These are phyloP conservation scores for Leiothrix lutea DNA, from an alignment of 2,113 vertebrate species.

Conservation along the genomic window DNA sequence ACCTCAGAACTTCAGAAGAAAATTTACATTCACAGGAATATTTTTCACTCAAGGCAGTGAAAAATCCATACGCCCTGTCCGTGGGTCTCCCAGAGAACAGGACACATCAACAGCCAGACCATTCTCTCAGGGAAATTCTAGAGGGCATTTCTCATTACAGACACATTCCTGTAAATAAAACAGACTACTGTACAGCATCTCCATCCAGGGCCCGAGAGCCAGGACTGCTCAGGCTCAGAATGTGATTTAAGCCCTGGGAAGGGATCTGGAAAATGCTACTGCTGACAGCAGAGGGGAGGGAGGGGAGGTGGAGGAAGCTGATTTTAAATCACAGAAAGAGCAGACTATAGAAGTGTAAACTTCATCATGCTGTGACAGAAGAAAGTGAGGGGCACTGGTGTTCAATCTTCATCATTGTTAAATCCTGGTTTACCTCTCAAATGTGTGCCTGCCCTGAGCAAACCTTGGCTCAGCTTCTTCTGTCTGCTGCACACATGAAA, in stretches of 20 bases:
- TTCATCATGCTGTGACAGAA: background rate
- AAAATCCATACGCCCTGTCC: background rate
- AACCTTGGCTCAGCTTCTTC: background rate
- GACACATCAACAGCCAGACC: background rate
- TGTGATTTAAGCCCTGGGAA: slow-evolving; percentile 29
- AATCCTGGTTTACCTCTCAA: background rate
- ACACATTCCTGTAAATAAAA: slow-evolving; percentile 57
- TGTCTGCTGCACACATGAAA: background rate
- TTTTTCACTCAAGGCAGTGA: background rate
- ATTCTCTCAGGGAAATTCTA: background rate
- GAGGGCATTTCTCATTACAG: slow-evolving; percentile 19
- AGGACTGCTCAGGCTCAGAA: slow-evolving; percentile 46
- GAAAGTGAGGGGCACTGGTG: background rate
- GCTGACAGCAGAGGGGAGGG: slow-evolving; percentile 29
- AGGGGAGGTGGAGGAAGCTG: background rate
- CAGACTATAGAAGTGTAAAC: background rate
- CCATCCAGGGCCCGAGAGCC: background rate
- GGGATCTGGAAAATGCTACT: slow-evolving; percentile 56
- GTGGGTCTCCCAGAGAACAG: background rate
- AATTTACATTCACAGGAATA: background rate
- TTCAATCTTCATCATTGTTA: background rate
- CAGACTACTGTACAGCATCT: slow-evolving; percentile 55
- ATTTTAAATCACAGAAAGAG: slow-evolving; percentile 22
- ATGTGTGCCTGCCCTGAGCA: background rate
- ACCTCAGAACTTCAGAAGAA: background rate